Base-by-base conservation (phyloP, 2,113 vertebrate genomes). In the Acanthisitta chloris region DNA sequence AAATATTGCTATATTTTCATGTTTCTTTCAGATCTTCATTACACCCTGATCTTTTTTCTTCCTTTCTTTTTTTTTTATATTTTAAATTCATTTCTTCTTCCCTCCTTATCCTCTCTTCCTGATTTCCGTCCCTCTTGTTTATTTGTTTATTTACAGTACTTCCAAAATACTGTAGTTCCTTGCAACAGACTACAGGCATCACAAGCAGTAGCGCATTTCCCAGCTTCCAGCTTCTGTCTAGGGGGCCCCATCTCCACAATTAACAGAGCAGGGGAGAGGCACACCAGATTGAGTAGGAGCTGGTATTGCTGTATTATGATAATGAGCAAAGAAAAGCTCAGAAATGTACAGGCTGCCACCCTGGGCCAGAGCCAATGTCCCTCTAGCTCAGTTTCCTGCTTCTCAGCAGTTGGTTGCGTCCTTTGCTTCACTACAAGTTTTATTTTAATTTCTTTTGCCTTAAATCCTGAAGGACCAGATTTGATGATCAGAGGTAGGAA, bases 11-110 rank as follows among this genome's bases (percentile, higher is more conserved):
- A 2, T 34, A 70, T 78, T 78, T 92, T 66, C 28, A 73, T 8
- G 4, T 83, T 83, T 78, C 31, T 62, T 69, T 18, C 34, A 62
- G 16, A 62, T 73, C 20, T 69, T 43, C 36, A 33, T 54, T 81
- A 25, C 38, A 23, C 13, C 11, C 23, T 28, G 3, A 0, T 43
- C 51, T 46, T 67, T 59, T 48, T 9, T 17, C 3, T 8, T 24
- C 15, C 6, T 12, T 1, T 17, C 46, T 17, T 5, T 26, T 34
- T 38, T n/a, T 34, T 43, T 23, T 26, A 18, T 10, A 45, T 48
- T 86, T 70, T 46, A 10, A 31, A 6, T 36, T 51, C 1, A 38
- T 78, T 77, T 92, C 12, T 70, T 93, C 16, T 15, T 81, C 31
- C 3, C 1, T 36, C 17, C 2, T 59, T 6, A 61, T 48, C 5